Conservation (phyloP, 2,113 vertebrate species). For the Lophura nycthemera region DNA sequence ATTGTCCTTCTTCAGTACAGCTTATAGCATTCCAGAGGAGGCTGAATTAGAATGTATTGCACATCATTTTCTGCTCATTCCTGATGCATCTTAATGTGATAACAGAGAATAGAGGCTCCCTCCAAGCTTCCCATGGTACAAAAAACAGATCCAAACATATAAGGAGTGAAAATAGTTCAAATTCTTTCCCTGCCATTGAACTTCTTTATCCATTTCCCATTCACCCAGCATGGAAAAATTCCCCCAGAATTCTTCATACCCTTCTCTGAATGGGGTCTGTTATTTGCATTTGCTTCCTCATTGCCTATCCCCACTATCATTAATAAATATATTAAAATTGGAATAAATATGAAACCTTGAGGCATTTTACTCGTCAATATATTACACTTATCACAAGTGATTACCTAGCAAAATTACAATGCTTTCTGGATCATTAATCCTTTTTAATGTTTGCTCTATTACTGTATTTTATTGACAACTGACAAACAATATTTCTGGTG, state of each 20-base stretch:
- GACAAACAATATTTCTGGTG: background rate
- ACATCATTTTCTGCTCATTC: background rate
- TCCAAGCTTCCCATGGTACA: background rate
- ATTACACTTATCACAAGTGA: constrained; percentile 16
- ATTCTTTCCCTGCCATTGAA: background rate
- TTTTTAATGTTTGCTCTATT: constrained; percentile 42
- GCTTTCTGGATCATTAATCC: constrained; percentile 33
- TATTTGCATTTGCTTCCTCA: background rate
- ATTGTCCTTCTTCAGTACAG: background rate
- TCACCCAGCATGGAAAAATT: background rate
- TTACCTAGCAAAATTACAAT: constrained; percentile 9
- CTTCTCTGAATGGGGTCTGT: background rate
- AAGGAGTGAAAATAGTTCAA: background rate
- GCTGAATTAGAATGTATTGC: constrained; percentile 11
- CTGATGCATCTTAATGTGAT: background rate
- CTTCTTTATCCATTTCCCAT: background rate
- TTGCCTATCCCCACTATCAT: background rate
- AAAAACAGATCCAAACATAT: background rate
- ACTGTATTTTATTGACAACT: constrained; percentile 27
- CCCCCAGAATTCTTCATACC: background rate
- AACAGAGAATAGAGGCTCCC: background rate
- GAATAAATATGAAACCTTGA: constrained; percentile 14
- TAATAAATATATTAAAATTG: constrained; percentile 16
- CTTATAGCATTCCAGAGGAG: constrained; percentile 3
- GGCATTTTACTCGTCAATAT: constrained; percentile 42